Conservation (phyloP, 2,888 invertebrate species). For the Shargacucullia verbasci region DNA sequence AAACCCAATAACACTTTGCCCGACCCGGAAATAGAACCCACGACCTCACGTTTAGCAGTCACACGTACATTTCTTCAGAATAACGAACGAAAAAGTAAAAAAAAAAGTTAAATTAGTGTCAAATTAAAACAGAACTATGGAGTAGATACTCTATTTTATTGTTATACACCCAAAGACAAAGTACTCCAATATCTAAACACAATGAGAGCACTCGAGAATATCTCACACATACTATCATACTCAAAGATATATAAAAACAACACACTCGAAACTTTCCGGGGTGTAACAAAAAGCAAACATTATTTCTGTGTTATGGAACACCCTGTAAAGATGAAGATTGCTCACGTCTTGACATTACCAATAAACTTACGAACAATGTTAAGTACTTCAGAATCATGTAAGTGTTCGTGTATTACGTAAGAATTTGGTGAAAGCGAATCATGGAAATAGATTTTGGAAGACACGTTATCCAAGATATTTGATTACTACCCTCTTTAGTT, state of each 20-base stretch:
- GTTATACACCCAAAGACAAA: too few species aligned
- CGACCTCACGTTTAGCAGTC: too few species aligned
- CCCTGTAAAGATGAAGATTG: constrained; percentile 51
- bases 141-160: too few species aligned
- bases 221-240: background rate
- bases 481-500: too few species aligned
- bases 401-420: constrained; percentile 14
- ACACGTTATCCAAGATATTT: too few species aligned
- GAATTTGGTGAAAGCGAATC: background rate
- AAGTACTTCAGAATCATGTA: constrained; percentile 22
- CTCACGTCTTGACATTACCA: constrained; percentile 37
- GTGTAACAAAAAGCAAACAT: constrained; percentile 42
- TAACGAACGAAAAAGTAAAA: too few species aligned
- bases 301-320: constrained; percentile 27
- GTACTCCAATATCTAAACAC: background rate
- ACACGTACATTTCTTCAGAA: too few species aligned
- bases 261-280: constrained; percentile 30
- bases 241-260: constrained; percentile 5
- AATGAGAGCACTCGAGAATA: background rate
- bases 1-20: too few species aligned
- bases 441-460: background rate
- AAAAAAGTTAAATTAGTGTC: too few species aligned
- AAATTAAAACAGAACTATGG: too few species aligned
- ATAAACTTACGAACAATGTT: constrained; percentile 29
- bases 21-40: too few species aligned